Percentiles rank a stretch among this genome's conserved stretches.
Conservation (phyloP, 2,797 vertebrate species). For the Rousettus madagascariensis region DNA sequence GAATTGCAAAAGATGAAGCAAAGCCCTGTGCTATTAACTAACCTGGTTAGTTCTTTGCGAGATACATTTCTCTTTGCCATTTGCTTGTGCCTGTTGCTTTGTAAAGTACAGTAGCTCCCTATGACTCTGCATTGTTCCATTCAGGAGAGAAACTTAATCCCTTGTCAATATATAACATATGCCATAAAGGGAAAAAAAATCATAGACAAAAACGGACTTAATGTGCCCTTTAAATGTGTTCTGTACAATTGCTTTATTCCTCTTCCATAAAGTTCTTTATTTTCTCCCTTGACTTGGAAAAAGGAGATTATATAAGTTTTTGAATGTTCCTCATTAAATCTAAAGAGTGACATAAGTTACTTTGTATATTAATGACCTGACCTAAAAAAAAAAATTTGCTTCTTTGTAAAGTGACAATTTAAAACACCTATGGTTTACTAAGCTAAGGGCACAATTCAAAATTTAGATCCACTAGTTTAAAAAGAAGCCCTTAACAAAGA, state of each 20-base stretch:
- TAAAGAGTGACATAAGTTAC: background rate
- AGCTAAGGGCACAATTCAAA: slow-evolving; percentile 29
- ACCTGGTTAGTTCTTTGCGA: slow-evolving; percentile 58
- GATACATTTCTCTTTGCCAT: slow-evolving; percentile 37
- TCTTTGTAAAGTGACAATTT: slow-evolving; percentile 46
- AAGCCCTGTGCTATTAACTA: slow-evolving; percentile 41
- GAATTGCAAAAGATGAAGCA: slow-evolving; percentile 35
- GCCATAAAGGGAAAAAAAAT: slow-evolving; percentile 72
- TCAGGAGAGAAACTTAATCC: slow-evolving; percentile 83
- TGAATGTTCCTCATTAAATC: slow-evolving; percentile 14
- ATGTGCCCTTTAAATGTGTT: slow-evolving; percentile 49
- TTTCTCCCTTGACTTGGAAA: slow-evolving; percentile 40
- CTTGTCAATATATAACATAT: slow-evolving; percentile 79
- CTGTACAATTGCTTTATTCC: slow-evolving; percentile 35
- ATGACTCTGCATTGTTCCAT: slow-evolving; percentile 79
- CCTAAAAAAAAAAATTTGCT: background rate
- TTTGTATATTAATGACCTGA: slow-evolving; percentile 17
- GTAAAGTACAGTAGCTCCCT: slow-evolving; percentile 78
- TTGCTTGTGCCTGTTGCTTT: slow-evolving; percentile 61
- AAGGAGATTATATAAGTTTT: slow-evolving; percentile 45
- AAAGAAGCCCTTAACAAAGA: slow-evolving; percentile 50
- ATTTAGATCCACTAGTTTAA: slow-evolving; percentile 43
- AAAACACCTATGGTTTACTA: background rate
- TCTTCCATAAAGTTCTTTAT: slow-evolving; percentile 41
- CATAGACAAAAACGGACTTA: slow-evolving; percentile 63